phyloP scores from a whole-genome alignment of 2,797 vertebrate genomes.

The Acipenser transmontanus region DNA sequence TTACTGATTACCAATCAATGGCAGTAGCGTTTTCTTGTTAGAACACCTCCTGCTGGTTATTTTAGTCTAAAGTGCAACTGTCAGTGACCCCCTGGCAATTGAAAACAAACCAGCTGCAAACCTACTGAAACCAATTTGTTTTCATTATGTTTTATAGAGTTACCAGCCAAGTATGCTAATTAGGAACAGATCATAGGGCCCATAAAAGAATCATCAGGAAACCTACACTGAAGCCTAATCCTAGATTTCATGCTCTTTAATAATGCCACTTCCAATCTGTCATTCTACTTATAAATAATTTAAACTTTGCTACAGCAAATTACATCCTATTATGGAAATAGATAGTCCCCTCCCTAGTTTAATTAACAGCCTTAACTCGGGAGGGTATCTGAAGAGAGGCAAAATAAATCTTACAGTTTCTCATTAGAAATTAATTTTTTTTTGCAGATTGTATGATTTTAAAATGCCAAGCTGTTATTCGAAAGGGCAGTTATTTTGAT shows the following conservation, averaged over 20 bases:
- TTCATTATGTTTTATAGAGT: background rate
- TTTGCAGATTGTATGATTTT: background rate
- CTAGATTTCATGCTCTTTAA: too few species aligned
- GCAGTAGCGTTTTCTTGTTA: too few species aligned
- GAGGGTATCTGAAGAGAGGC: constrained; percentile 45
- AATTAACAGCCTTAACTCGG: constrained; percentile 60
- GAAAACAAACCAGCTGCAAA: background rate
- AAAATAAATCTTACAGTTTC: constrained; percentile 11
- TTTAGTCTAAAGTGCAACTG: background rate
- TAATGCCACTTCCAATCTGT: too few species aligned
- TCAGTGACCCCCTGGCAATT: constrained; percentile 2
- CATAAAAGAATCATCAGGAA: constrained; percentile 2
- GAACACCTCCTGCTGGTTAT: too few species aligned
- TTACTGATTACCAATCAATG: too few species aligned
- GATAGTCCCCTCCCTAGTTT: background rate
- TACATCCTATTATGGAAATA: constrained; percentile 4
- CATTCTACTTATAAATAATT: constrained; percentile 1
- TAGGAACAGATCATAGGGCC: constrained; percentile 15
- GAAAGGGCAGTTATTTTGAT: background rate
- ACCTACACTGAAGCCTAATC: too few species aligned
- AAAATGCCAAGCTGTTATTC: background rate
- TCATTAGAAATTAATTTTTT: background rate
- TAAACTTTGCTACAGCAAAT: constrained; percentile 7
- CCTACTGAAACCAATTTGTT: constrained; percentile 14
- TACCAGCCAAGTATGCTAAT: constrained; percentile 16